Base-by-base conservation (phyloP, 2,888 invertebrate species). In the Sycophila texana region DNA sequence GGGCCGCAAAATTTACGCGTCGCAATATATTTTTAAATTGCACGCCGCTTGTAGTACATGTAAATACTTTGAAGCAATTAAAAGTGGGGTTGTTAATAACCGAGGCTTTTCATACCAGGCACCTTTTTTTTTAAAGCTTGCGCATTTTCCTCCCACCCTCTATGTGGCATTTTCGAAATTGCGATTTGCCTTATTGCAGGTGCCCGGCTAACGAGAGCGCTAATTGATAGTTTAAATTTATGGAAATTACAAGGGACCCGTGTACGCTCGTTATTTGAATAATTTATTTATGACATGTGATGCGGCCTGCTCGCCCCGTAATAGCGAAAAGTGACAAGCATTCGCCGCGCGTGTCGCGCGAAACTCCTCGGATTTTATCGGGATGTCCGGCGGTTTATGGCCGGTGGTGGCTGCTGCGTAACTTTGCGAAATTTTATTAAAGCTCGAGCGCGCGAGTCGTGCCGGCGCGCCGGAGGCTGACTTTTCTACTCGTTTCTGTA, bases 181-280 rank as follows among this genome's bases (percentile, higher is more conserved):
- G 30, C 14, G 26, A 66, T 74, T 66, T 58, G 53, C 14, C 22
- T 66, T 66, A 58, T 51, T 58, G 20, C 65, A 26, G 51, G 13
- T 4, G 26, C 5, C 20, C n/a, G n/a, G 63, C 18, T 57, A 72
- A 30, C 68, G 18, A 30, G 68, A 51, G 47, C 51, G 57, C 47
- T 73, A 77, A 80, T 80, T 80, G 77, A 80, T 80, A 71, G 51
- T 77, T 74, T 2, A 18, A 77, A 77, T 68, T 74, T 55, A 74
- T 58, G 68, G 60, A 65, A 63, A 74, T 63, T 55, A 63, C 18
- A 30, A 5, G 39, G 4, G 49, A 53, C 49, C 39, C 26, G 49
- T 73, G 63, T 47, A 63, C 47, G 39, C 26, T 49, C 22, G 18
- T 58, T 22, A 70, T 65, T 78, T 74, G 68, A 63, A 79, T 74